Conservation (phyloP, 2,888 invertebrate genomes). For the Bursaphelenchus okinawaensis region DNA sequence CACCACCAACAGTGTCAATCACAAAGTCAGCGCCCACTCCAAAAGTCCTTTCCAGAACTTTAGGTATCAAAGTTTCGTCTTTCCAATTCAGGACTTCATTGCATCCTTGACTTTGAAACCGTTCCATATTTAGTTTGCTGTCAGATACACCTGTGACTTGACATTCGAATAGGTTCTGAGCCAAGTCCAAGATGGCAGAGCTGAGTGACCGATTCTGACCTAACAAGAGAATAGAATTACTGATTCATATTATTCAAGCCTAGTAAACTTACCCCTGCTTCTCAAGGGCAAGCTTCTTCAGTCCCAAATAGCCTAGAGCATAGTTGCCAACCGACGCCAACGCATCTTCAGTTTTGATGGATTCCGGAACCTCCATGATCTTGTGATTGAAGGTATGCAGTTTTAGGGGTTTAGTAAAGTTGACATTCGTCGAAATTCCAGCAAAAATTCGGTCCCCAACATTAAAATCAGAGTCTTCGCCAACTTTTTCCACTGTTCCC, state of each 20-base stretch:
- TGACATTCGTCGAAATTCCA: not conserved
- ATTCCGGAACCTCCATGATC: not conserved
- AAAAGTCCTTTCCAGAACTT: not conserved
- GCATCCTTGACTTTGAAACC: not conserved
- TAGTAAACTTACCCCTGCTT: not conserved
- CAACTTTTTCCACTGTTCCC: not conserved
- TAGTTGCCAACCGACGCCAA: not conserved
- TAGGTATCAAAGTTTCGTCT: not conserved
- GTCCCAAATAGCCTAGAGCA: not conserved
- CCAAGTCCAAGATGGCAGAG: not conserved
- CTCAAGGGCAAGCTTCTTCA: not conserved
- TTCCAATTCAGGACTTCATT: not conserved
- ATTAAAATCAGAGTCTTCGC: not conserved
- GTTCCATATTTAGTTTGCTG: not conserved
- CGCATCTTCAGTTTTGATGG: not conserved
- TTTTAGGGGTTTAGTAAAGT: not conserved
- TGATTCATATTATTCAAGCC: not conserved
- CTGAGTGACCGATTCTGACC: not conserved
- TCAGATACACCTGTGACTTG: not conserved
- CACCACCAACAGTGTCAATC: not conserved
- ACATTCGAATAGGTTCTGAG: not conserved
- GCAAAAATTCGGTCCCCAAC: not conserved
- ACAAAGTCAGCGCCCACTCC: not conserved
- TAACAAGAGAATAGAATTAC: not conserved
- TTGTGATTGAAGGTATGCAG: not conserved